These are phyloP conservation scores for Dromas ardeola DNA, from an alignment of 2,113 vertebrate genomes.

Conservation along the genomic window DNA sequence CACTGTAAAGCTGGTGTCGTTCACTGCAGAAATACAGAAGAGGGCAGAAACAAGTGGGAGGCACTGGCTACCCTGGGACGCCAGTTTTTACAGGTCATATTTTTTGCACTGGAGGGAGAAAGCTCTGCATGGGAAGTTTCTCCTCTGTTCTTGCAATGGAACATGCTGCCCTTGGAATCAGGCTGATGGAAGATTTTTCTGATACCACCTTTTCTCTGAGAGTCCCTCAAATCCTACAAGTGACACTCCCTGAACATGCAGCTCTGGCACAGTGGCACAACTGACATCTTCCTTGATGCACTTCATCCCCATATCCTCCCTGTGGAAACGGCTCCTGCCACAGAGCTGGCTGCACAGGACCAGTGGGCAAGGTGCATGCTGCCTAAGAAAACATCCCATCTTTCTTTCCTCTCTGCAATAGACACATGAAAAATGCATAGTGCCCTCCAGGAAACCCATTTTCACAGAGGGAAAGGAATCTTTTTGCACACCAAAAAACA, in stretches of 20 bases:
- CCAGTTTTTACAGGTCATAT: background rate
- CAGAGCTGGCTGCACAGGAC: background rate
- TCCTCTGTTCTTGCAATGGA: background rate
- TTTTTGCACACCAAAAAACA: background rate
- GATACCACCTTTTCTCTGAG: background rate
- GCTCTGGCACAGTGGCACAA: background rate
- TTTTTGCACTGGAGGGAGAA: background rate
- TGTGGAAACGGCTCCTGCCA: background rate
- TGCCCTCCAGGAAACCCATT: background rate
- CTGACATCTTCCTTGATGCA: background rate
- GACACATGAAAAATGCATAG: background rate
- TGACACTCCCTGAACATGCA: background rate
- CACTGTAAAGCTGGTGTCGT: background rate
- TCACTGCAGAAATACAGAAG: background rate
- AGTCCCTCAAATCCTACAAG: background rate
- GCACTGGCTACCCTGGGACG: background rate
- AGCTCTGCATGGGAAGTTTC: background rate
- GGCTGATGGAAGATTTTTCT: background rate
- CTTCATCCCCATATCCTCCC: background rate
- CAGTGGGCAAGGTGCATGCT: no score
- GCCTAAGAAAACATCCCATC: background rate
- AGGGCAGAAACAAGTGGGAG: background rate
- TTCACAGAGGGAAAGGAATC: background rate
- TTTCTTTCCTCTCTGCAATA: background rate
- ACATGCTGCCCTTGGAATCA: background rate